A percentile compares a stretch with the other conserved stretches of the same genome.
Evolutionary conservation across 1,140 invertebrate species (phyloP).

Genomic region (Drosophila sp.): DNA sequence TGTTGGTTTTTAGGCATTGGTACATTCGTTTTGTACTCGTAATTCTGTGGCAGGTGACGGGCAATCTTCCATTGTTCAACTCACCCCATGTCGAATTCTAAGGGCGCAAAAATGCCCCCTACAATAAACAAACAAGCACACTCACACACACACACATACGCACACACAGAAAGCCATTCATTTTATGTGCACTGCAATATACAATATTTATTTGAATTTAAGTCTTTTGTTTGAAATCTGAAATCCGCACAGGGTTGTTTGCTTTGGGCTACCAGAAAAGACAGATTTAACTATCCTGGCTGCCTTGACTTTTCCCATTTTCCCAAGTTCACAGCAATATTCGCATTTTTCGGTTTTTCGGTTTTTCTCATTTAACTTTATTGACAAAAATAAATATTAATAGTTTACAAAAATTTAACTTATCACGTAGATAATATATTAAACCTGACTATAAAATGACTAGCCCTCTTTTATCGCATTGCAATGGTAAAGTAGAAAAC

Average conservation of each 20-base stretch:
- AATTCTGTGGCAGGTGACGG: conserved; percentile 84
- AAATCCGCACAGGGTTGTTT: conserved; percentile 81
- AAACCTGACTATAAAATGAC: conserved; percentile 65
- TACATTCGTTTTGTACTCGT: conserved; percentile 77
- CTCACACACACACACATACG: conserved; percentile 19
- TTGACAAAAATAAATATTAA: conserved; percentile 68
- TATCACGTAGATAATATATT: conserved; percentile 55
- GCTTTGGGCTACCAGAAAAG: conserved; percentile 61
- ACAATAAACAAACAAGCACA: conserved; percentile 69
- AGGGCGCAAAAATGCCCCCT: conserved; percentile 80
- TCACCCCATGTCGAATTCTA: conserved; percentile 84
- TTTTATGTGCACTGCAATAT: conserved; percentile 80
- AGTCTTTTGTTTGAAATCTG: conserved; percentile 79
- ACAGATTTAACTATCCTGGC: conserved; percentile 38
- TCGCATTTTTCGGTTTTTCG: conserved; percentile 41
- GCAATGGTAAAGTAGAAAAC: conserved; percentile 48
- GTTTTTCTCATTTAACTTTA: conserved; percentile 70
- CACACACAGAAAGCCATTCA: conserved; percentile 53
- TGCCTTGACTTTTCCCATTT: conserved; percentile 57
- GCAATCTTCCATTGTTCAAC: conserved; percentile 81
- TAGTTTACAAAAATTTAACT: conserved; percentile 70
- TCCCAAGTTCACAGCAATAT: conserved; percentile 8
- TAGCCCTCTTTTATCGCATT: conserved; percentile 75
- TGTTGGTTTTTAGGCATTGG: conserved; percentile 37
- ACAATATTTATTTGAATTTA: conserved; percentile 84